Base-by-base conservation (phyloP, 2,888 invertebrate species). In the Drosophila hawaiiensis region DNA sequence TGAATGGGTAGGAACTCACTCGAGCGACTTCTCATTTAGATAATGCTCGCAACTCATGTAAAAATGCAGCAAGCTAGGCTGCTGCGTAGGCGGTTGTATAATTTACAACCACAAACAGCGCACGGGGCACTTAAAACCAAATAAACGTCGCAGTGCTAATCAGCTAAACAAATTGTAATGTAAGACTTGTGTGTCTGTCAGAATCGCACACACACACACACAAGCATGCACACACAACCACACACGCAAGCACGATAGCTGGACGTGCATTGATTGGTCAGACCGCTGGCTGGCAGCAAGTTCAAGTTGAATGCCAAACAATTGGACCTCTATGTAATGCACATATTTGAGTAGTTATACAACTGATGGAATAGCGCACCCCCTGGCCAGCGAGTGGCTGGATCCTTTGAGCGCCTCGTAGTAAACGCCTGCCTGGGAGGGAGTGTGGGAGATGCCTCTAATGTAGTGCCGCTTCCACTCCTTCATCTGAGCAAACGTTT, bases 351-450 rank as follows among this genome's bases (percentile, higher is more conserved):
- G 22, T 31, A 37, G 10, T 37, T 14, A 29, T 12, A 39, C 2
- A 39, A 39, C 28, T n/a, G 28, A 4, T 37, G 53, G 12, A 35
- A n/a, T 50, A 47, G 41, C 91, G 72, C 84, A 92, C 92, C 92
- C 92, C 76, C 73, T 91, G 12, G 75, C 83, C 76, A 92, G 61
- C 29, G 92, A 92, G 60, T 77, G 79, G 53, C 85, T 88, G 16
- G 92, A 91, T 77, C 92, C 93, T 56, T 93, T 92, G 10, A 93
- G 78, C 0, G 92, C 92, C 71, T 92, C 92, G 49, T 93, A 92
- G 71, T 93, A 92, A 65, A 92, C 87, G 7, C 91, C 91, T 0
- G 90, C 91, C 62, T 92, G 92, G 1, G 92, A 92, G 35, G 89
- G 84, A 1, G 92, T 91, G 12, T 86, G 83, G 0, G 92, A 92